These are phyloP conservation scores for Eupeodes latifasciatus DNA, from an alignment of 2,888 invertebrate genomes.

Conservation along the genomic window DNA sequence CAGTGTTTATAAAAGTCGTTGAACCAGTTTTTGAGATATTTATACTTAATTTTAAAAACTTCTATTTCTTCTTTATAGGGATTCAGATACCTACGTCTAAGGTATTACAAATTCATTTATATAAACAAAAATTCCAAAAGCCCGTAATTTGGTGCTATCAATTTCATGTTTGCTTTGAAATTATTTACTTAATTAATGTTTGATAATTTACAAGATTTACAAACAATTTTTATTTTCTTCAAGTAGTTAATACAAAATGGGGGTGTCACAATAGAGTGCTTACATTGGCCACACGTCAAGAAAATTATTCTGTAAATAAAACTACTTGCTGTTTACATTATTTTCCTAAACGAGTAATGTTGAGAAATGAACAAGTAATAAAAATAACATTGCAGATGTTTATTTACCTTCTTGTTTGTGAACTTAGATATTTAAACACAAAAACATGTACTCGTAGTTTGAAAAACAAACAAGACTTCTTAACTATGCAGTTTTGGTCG, in stretches of 20 bases:
- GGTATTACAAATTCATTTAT: too few species aligned
- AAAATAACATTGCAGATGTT: background rate
- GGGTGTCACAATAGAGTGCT: background rate
- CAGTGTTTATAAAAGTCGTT: too few species aligned
- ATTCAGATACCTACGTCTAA: too few species aligned
- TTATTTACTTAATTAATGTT: background rate
- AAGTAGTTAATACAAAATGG: background rate
- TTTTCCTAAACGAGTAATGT: background rate
- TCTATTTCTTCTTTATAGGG: too few species aligned
- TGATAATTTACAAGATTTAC: background rate
- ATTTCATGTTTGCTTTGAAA: background rate
- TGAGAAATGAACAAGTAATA: background rate
- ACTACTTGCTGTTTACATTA: background rate
- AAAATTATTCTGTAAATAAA: background rate
- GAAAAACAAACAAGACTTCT: background rate
- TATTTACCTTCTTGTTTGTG: background rate
- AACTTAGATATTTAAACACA: background rate
- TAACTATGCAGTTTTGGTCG: too few species aligned
- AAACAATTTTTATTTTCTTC: constrained; percentile 6
- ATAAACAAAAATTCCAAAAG: too few species aligned
- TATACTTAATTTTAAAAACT: too few species aligned
- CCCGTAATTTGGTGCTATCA: background rate
- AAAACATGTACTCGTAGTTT: background rate
- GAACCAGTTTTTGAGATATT: too few species aligned
- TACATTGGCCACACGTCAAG: background rate